phyloP scores from a whole-genome alignment of 35 echinoderm and acorn worm genomes.

The Ptychodera flava region DNA sequence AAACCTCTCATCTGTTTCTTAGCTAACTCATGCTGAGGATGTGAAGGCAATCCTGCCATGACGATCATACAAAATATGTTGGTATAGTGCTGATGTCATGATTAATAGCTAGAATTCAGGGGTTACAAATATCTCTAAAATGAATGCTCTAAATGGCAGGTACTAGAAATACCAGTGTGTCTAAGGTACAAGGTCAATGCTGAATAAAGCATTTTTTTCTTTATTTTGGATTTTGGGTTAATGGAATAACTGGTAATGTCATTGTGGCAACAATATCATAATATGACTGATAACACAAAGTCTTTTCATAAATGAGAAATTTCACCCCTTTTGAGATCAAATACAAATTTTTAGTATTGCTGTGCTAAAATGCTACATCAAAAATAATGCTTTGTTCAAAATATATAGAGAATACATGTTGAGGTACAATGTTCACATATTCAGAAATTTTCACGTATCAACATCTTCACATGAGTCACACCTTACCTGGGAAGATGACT shows the following conservation, averaged over 20 bases:
- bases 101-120: not conserved
- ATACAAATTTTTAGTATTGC: not conserved
- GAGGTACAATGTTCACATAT: not conserved
- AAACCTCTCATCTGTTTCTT: conserved; percentile 91
- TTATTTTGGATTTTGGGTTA: not conserved
- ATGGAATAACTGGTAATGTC: not conserved
- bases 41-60: conserved; percentile 64
- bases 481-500: not conserved
- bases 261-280: no score
- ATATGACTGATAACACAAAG: no score
- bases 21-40: conserved; percentile 85
- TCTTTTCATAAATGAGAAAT: not conserved
- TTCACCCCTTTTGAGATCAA: not conserved
- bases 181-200: not conserved
- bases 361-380: not conserved
- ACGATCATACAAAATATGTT: not conserved
- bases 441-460: not conserved
- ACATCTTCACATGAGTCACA: not conserved
- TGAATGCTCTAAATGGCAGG: not conserved
- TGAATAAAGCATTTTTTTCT: not conserved
- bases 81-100: no score
- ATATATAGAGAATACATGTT: not conserved
- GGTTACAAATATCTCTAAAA: not conserved
- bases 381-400: not conserved
- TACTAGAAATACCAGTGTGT: not conserved